Base-by-base conservation (phyloP, 2,888 invertebrate genomes). In the Hofmannophila pseudospretella region DNA sequence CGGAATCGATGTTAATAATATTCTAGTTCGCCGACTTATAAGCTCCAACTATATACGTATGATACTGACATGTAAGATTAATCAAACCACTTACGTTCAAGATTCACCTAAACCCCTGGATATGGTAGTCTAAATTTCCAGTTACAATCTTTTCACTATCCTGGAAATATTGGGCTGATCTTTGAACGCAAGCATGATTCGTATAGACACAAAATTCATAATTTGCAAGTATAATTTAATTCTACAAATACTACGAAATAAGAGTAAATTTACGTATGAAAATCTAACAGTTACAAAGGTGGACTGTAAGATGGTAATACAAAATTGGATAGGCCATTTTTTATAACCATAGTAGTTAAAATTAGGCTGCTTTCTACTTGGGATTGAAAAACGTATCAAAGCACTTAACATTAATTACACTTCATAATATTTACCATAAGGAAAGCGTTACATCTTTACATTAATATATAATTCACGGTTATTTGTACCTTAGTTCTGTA, bases 251-350 rank as follows among this genome's bases (percentile, higher is more conserved):
- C 55, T 68, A 72, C 45, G 54, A 70, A 68, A 72, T 63, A 54
- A 70, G 62, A 68, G 60, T 67, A 65, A 66, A 72, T 48, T 77
- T 80, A 79, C 73, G 73, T 79, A 80, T 73, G 67, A 73, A 65
- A 54, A 54, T 55, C 65, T 74, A 76, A 67, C 71, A 64, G 63
- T 53, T 68, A 66, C 57, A 61, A 48, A 52, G 46, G 2, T 14
- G 14, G 28, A 13, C 28, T 50, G 49, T 40, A 42, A 39, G 52
- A 51, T 49, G 51, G 56, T 49, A 36, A 43, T 49, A 36, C 47
- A 43, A 39, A 32, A 44, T 46, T 48, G 50, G 50, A 51, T 58
- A 66, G 67, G 67, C 58, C 65, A 49, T 48, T 43, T 39, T 2
- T 42, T 45, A 42, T 34, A 34, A 45, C 34, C 47, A 48, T 45